Evolutionary conservation across 2,113 vertebrate species (phyloP).

Genomic region (Chionomys nivalis): DNA sequence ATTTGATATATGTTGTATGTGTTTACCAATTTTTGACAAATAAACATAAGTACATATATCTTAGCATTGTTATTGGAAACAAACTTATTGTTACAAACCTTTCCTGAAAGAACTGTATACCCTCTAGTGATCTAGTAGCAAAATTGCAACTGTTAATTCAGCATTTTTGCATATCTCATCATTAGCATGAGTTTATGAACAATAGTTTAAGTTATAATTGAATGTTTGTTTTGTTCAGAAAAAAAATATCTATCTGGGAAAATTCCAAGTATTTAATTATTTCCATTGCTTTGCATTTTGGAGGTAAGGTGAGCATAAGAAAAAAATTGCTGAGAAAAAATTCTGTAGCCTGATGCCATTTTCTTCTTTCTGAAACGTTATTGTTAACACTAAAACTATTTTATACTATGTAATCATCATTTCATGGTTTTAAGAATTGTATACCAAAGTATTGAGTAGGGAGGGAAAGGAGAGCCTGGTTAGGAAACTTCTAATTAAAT

Average conservation of each 20-base stretch:
- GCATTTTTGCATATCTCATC: background rate
- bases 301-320: background rate
- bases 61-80: background rate
- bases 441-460: background rate
- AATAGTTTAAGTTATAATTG: background rate
- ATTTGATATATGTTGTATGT: background rate
- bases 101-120: conserved; percentile 61
- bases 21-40: background rate
- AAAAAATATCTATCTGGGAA: conserved; percentile 3
- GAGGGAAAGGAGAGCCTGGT: background rate
- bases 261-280: conserved; percentile 39
- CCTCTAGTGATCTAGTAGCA: conserved; percentile 70
- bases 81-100: background rate
- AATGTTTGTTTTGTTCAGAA: conserved; percentile 35
- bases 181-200: background rate
- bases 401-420: background rate
- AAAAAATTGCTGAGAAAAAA: background rate
- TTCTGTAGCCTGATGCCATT: background rate
- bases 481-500: background rate
- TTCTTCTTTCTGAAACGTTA: background rate
- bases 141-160: conserved; percentile 67
- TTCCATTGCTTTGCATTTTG: background rate
- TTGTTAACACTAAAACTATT: accelerated
- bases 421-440: background rate
- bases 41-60: background rate